Evolutionary conservation across 2,888 invertebrate genomes (phyloP).

Genomic region (Tholera decimalis): DNA sequence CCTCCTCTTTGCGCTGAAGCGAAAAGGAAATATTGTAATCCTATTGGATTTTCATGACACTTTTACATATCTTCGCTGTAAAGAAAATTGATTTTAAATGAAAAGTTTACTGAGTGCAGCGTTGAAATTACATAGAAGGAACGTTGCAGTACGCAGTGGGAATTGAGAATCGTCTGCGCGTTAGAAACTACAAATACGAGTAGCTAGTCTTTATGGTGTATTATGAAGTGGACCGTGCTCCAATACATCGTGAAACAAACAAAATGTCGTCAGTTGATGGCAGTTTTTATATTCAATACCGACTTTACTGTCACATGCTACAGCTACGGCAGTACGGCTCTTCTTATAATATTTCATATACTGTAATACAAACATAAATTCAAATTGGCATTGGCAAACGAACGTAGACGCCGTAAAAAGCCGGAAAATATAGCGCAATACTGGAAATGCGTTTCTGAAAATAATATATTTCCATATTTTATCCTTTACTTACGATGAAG

Average conservation of each 20-base stretch:
- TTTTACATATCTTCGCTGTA: slow-evolving; percentile 23
- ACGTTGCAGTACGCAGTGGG: not conserved
- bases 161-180: slow-evolving; percentile 1
- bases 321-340: too few species aligned
- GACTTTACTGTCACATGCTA: slow-evolving; percentile 8
- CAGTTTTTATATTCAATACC: slow-evolving; percentile 1
- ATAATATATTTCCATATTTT: slow-evolving; percentile 42
- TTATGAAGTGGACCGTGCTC: not conserved
- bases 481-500: slow-evolving; percentile 11
- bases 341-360: slow-evolving; percentile 29
- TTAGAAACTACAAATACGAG: not conserved
- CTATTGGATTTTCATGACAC: slow-evolving; percentile 47
- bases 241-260: not conserved
- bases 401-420: slow-evolving; percentile 38
- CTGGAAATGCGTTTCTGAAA: slow-evolving; percentile 28
- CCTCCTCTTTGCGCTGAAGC: slow-evolving; percentile 3
- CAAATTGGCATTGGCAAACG: slow-evolving; percentile 30
- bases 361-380: slow-evolving; percentile 42
- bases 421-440: slow-evolving; percentile 35
- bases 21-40: slow-evolving; percentile 45
- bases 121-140: not conserved
- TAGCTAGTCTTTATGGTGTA: not conserved
- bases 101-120: slow-evolving; percentile 24
- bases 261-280: not conserved
- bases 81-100: slow-evolving; percentile 45